Conservation (phyloP, 1,140 invertebrate genomes). For the Lepidotrigona ventralis region DNA sequence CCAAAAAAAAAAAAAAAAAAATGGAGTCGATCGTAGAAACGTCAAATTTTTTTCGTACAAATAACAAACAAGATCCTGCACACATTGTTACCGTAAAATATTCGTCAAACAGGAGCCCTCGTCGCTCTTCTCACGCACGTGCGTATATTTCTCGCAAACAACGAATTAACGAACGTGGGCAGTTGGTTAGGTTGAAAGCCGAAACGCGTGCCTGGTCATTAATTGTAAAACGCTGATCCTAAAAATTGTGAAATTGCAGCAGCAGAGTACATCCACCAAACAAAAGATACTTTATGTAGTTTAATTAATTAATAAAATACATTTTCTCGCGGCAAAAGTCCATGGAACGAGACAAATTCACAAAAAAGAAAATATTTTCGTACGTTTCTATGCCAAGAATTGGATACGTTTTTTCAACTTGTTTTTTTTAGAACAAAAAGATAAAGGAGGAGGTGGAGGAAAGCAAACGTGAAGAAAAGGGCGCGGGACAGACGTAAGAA, state of each 20-base stretch:
- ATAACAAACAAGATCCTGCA: not conserved
- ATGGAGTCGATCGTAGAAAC: too few species aligned
- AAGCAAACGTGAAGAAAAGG: slow-evolving; percentile 4
- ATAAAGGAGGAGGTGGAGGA: not conserved
- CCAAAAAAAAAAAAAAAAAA: too few species aligned
- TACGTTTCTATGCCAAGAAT: too few species aligned
- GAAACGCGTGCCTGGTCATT: not conserved
- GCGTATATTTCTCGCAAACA: not conserved
- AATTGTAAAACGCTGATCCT: slow-evolving; percentile 2
- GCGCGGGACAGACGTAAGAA: not conserved
- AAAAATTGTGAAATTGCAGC: not conserved
- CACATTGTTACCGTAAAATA: not conserved
- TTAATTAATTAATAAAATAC: not conserved
- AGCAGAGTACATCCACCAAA: not conserved
- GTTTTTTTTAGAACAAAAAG: too few species aligned
- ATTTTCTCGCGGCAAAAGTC: not conserved
- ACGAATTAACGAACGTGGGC: not conserved
- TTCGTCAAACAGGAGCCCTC: not conserved
- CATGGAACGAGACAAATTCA: too few species aligned
- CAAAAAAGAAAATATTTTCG: too few species aligned
- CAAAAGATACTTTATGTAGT: too few species aligned
- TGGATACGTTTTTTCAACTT: too few species aligned
- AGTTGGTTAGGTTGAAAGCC: not conserved
- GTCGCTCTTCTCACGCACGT: not conserved
- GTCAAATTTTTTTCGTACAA: not conserved